These are phyloP conservation scores for Vombatus ursinus DNA, from an alignment of 2,113 vertebrate genomes.

Conservation along the genomic window DNA sequence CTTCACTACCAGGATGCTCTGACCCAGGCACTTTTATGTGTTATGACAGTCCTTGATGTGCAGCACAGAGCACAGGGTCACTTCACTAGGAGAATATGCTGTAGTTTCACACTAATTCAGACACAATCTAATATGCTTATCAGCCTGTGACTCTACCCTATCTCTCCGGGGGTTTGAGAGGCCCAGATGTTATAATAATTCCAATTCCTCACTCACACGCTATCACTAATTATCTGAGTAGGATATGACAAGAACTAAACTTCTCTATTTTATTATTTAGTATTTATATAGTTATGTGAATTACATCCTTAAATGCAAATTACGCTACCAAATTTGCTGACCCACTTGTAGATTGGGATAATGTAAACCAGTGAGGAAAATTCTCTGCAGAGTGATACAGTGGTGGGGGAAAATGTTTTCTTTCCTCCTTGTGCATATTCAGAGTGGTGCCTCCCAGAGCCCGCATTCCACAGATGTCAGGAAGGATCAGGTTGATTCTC, in stretches of 20 bases:
- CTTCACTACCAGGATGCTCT: not conserved
- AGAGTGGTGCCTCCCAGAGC: not conserved
- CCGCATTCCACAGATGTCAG: not conserved
- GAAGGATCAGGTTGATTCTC: not conserved
- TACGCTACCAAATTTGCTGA: slow-evolving; percentile 53
- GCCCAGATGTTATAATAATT: not conserved
- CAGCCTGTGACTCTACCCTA: not conserved
- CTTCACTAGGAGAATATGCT: not conserved
- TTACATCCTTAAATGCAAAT: slow-evolving; percentile 54
- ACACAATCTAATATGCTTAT: not conserved
- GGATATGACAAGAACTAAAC: slow-evolving; percentile 52
- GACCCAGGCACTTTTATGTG: not conserved
- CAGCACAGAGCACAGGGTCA: not conserved
- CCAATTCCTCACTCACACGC: slow-evolving; percentile 46
- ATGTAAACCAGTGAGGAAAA: slow-evolving; percentile 14
- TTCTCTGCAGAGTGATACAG: not conserved
- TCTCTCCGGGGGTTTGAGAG: not conserved
- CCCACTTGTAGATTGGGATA: slow-evolving; percentile 43
- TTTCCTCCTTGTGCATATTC: not conserved
- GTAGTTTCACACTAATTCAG: not conserved
- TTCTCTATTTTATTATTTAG: slow-evolving; percentile 52
- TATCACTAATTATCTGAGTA: slow-evolving; percentile 63
- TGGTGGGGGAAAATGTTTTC: not conserved
- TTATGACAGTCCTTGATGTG: not conserved
- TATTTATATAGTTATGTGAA: slow-evolving; percentile 24